A percentile compares a stretch with the other conserved stretches of the same genome.
phyloP scores from a whole-genome alignment of 2,888 invertebrate genomes.

The Bugula neritina region DNA sequence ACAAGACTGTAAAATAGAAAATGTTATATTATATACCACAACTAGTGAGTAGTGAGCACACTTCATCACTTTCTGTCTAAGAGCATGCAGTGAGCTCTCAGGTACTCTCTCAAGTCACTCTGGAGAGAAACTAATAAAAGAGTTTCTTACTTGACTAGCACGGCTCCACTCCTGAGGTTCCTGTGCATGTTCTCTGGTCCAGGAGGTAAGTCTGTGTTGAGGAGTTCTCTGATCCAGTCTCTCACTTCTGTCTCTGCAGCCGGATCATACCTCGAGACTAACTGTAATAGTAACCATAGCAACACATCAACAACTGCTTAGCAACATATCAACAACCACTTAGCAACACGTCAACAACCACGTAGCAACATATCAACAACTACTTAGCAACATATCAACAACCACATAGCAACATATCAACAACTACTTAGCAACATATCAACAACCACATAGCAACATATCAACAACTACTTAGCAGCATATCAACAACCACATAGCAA shows the following conservation, averaged over 20 bases:
- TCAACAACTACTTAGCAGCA: no score
- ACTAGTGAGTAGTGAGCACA: no score
- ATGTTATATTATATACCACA: background rate
- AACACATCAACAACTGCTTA: background rate
- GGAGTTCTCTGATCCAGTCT: conserved; percentile 83
- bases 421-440: no score
- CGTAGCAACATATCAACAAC: no score
- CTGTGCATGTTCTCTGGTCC: conserved; percentile 67
- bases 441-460: no score
- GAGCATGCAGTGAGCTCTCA: no score
- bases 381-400: no score
- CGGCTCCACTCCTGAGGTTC: conserved; percentile 43
- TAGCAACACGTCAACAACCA: conserved; percentile 1
- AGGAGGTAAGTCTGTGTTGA: conserved; percentile 70
- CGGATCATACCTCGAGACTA: conserved; percentile 94
- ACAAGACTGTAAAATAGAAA: conserved; percentile 37
- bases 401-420: no score
- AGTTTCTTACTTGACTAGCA: conserved; percentile 42
- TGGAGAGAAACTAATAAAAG: no score
- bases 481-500: no score
- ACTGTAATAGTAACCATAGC: conserved; percentile 58
- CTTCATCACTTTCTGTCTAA: no score
- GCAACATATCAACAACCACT: background rate
- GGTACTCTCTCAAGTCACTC: no score
- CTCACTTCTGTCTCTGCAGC: conserved; percentile 84